Base-by-base conservation (phyloP, 2,888 invertebrate genomes). In the Epinotia ramella region DNA sequence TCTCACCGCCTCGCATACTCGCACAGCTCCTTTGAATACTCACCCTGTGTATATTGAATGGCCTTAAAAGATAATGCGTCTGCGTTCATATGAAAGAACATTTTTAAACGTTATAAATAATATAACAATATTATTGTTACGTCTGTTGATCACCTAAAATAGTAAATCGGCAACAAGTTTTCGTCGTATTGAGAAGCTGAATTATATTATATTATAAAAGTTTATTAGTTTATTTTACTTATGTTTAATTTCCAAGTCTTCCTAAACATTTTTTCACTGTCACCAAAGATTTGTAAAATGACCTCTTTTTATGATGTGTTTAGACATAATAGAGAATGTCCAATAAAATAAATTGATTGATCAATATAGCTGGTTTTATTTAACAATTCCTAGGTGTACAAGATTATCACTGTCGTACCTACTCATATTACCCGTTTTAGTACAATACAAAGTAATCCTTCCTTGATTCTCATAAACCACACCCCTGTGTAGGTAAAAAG, bases 271-370 rank as follows among this genome's bases (percentile, higher is more conserved):
- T 57, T 56, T 67, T 20, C 7, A 59, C 65, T 66, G 49, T 57
- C 62, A 77, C 77, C 77, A 77, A 77, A 74, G 70, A 74, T 74
- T 66, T 70, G 53, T 70, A 49, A 69, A 63, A 70, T 77, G 71
- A 60, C 28, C 70, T 70, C 56, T 60, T 74, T 69, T 73, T 73
- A 56, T 53, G 46, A 69, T 28, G 64, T 63, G 63, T 73, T 67
- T 67, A 69, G 69, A 44, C 40, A 5, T 62, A 53, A 59, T 59
- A 69, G 18, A 66, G 28, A 77, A 77, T 77, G 77, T 77, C 77
- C 77, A 77, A 77, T 74, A 73, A 77, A 76, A 67, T 20, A 74
- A 73, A 33, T 49, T 59, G 44, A 72, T 46, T 62, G 44, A 67
- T 60, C 57, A 57, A 62, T 16, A 63, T 18, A 40, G 4, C 49